Evolutionary conservation across 2,888 invertebrate genomes (phyloP), one percentile per base, ranked within the genome.

Genomic region (Diaprepes abbreviatus): DNA sequence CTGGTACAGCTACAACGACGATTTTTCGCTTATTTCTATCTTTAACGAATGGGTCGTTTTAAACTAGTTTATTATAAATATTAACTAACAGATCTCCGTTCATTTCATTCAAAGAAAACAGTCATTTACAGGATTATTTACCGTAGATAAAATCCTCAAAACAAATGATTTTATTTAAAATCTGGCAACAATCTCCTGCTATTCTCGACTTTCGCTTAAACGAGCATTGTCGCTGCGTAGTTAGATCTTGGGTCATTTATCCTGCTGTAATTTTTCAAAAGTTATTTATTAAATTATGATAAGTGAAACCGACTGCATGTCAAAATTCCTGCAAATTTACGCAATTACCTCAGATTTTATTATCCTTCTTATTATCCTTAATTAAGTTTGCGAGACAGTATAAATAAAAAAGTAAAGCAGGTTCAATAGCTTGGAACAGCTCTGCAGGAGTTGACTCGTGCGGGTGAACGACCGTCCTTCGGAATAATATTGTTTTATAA

Each of bases 401-500:
- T 12, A 48, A 50, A 50, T 3, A 12, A n/a, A 28, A 28, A 50
- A 50, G 14, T 50, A 28, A 31, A 12, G 9, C 45, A 43, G 31
- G 59, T 59, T 59, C 59, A 59, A 45, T 59, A 59, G 28, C 59
- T 59, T 16, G 16, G 28, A 31, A 43, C 36, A 16, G 43, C 40
- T 59, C 57, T 40, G 54, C 36, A 36, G 33, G 54, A 48, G 60
- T 36, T 60, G 45, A 60, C 33, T 60, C 60, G 35, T 60, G 16
- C 55, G 62, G 68, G 62, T 68, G 45, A 68, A 68, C 38, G 62
- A 57, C 60, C 68, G 68, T 68, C 68, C 68, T 68, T 68, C 62
- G 55, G 50, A 19, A 31, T 54, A 54, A 55, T 55, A 62, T 62
- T 33, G 33, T 62, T 67, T 60, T 67, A 60, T 67, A 66, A 50